Percentiles rank a stretch among this genome's conserved stretches.
These are phyloP conservation scores for Saguinus imperator DNA, from an alignment of 2,113 vertebrate species.

Conservation along the genomic window DNA sequence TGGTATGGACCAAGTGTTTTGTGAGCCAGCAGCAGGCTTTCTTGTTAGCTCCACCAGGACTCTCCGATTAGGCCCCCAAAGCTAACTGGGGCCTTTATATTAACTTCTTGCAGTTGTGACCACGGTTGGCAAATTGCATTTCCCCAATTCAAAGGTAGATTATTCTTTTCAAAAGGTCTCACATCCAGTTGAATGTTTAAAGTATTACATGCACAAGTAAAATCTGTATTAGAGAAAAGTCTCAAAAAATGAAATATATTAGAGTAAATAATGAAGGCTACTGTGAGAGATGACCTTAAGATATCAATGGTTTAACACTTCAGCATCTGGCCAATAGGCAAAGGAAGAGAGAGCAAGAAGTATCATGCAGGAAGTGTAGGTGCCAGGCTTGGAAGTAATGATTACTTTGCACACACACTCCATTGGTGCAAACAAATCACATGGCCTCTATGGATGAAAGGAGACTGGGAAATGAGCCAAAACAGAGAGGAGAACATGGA, in stretches of 20 bases:
- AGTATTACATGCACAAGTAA: neutral
- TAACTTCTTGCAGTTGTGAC: neutral
- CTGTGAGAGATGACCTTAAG: neutral
- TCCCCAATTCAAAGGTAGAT: neutral
- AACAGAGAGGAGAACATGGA: neutral
- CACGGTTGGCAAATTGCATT: neutral
- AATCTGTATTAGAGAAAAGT: neutral
- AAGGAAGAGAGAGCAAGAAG: neutral
- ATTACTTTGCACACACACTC: neutral
- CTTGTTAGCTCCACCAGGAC: slow-evolving; percentile 9
- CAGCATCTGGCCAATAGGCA: neutral
- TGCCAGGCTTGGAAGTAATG: neutral
- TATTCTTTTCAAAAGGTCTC: slow-evolving; percentile 6
- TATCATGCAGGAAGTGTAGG: neutral
- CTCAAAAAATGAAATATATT: neutral
- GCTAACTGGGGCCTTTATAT: slow-evolving; percentile 24
- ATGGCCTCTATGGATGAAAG: neutral
- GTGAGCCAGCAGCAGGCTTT: neutral
- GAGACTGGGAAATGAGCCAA: neutral
- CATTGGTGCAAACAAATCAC: neutral
- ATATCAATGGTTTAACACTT: neutral
- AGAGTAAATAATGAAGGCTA: neutral
- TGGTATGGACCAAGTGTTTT: slow-evolving; percentile 32
- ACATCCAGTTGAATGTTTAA: neutral
- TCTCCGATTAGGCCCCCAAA: neutral